Conservation (phyloP, 2,797 vertebrate species). For the Heteromormyrus szaboi region DNA sequence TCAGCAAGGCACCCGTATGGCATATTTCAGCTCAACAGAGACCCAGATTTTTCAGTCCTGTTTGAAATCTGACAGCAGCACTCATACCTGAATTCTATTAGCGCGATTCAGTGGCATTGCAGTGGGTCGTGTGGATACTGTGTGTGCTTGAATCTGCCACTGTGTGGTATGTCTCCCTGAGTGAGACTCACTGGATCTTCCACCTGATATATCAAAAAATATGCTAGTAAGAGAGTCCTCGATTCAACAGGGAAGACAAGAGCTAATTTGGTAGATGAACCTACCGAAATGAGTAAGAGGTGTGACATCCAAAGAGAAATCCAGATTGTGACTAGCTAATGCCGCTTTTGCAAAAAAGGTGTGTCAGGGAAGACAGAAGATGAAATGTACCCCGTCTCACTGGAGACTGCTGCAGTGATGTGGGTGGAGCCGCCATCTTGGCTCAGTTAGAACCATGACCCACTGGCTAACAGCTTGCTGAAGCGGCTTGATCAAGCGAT, state of each 20-base stretch:
- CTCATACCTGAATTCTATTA: constrained; percentile 1
- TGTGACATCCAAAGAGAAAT: not conserved
- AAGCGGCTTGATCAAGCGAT: not conserved
- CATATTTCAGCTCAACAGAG: not conserved
- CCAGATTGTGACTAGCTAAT: not conserved
- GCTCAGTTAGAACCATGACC: not conserved
- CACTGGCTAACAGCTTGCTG: not conserved
- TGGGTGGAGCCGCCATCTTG: not conserved
- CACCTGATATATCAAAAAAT: not conserved
- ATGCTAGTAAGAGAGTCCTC: not conserved
- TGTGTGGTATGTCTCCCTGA: not conserved
- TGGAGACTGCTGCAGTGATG: not conserved
- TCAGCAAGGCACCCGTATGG: not conserved
- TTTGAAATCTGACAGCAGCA: not conserved
- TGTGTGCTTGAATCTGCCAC: not conserved
- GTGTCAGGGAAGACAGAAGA: not conserved
- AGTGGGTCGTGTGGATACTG: not conserved
- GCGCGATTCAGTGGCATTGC: not conserved
- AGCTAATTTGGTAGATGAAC: not conserved
- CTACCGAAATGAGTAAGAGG: not conserved
- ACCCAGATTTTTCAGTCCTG: not conserved
- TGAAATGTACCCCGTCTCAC: not conserved
- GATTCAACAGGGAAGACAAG: not conserved
- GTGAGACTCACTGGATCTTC: not conserved
- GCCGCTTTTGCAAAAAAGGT: not conserved